Evolutionary conservation across 1,140 invertebrate species (phyloP), one percentile per base, ranked within the genome.

Genomic region (Cataglyphis hispanica): DNA sequence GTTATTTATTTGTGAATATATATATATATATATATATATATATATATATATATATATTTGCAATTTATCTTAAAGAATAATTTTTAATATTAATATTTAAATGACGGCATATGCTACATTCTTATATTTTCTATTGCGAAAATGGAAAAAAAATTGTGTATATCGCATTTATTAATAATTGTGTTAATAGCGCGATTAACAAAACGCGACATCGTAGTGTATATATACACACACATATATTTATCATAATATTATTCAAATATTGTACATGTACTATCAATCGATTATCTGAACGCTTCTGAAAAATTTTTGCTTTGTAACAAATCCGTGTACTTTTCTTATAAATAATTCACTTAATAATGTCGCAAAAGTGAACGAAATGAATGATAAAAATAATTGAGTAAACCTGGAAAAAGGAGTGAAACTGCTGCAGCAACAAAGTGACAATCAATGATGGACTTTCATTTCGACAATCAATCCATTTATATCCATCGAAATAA

Each of bases 181-280:
- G n/a, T n/a, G n/a, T n/a, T n/a, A n/a, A n/a, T n/a, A n/a, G n/a
- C n/a, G n/a, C n/a, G n/a, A n/a, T n/a, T n/a, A n/a, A 43, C 3
- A 13, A 43, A 43, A 2, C 40, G 10, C 11, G 11, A 43, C 11
- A 43, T 13, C 11, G 6, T 11, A 43, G 43, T 3, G 43, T 13
- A 43, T 43, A 3, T 11, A 43, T 43, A 31, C 0, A 31, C 2
- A 31, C 0, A 31, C 2, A 2, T 31, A 31, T 31, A 31, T 64
- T 34, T 64, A 25, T 19, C 37, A 77, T 8, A 37, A 63, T 63
- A 77, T 77, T 77, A 77, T 2, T 8, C 0, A 16, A 76, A 76
- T 10, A 63, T 16, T 63, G 25, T n/a, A 77, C 19, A 10, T 25
- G 19, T 6, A 19, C 58, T 43, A 3, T 6, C 74, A 19, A 63